These are phyloP conservation scores for Polymixis flavicincta DNA, from an alignment of 2,888 invertebrate genomes.

Conservation along the genomic window DNA sequence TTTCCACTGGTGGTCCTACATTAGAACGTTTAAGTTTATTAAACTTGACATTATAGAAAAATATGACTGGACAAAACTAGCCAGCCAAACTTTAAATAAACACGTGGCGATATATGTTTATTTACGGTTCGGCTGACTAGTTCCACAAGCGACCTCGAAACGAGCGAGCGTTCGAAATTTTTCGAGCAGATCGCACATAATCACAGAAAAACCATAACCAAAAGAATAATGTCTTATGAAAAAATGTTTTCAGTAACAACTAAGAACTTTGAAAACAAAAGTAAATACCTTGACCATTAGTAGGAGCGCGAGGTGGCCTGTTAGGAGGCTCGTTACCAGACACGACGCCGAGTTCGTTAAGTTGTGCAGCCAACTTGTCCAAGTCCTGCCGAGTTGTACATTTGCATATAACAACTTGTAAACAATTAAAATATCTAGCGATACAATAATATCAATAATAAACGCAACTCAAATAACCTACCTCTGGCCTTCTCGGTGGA, in stretches of 20 bases:
- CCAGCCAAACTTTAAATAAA: too few species aligned
- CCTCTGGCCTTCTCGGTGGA: constrained; percentile 97
- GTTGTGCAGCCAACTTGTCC: constrained; percentile 98
- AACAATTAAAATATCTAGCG: constrained; percentile 40
- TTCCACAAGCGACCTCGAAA: not conserved
- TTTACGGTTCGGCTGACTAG: not conserved
- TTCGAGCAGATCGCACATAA: not conserved
- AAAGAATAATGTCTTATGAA: not conserved
- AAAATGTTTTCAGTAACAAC: not conserved
- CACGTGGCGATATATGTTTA: not conserved
- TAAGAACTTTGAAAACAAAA: not conserved
- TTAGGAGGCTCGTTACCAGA: constrained; percentile 93
- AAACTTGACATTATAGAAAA: not conserved
- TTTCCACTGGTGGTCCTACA: constrained; percentile 87
- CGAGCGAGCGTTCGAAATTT: not conserved
- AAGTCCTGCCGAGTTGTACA: constrained; percentile 93
- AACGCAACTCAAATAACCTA: constrained; percentile 88
- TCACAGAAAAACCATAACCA: constrained; percentile 16
- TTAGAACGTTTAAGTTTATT: not conserved
- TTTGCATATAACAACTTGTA: constrained; percentile 35
- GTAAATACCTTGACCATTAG: constrained; percentile 85
- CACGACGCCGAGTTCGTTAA: constrained; percentile 97
- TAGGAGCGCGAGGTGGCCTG: constrained; percentile 86
- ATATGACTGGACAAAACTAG: not conserved
- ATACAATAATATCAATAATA: constrained; percentile 48